phyloP scores from a whole-genome alignment of 2,113 vertebrate genomes.

The Plectropomus leopardus region DNA sequence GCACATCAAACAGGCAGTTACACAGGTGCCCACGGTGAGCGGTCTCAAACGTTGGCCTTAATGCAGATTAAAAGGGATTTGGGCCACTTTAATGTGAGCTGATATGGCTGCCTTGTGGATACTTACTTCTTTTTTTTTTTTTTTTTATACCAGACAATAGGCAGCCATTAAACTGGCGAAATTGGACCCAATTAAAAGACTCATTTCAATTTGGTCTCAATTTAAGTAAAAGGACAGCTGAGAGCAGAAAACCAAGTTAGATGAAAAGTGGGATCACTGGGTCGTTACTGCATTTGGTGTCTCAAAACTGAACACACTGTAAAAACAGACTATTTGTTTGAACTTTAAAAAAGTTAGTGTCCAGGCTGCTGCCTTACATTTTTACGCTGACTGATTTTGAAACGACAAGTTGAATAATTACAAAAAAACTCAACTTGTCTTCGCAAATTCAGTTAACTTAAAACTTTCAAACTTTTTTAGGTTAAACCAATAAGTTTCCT shows the following conservation, averaged over 20 bases:
- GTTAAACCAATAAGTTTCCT: too few relatives aligned
- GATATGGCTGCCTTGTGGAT: conserved; percentile 48
- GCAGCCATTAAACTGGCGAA: conserved; percentile 32
- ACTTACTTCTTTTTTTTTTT: conserved; percentile 42
- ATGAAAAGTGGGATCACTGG: conserved; percentile 43
- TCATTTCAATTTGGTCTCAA: conserved; percentile 54
- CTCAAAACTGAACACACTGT: too few relatives aligned
- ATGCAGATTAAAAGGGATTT: conserved; percentile 66
- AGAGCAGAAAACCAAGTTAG: conserved; percentile 28
- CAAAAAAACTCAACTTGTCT: too few relatives aligned
- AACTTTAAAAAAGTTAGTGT: too few relatives aligned
- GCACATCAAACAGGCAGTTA: conserved; percentile 34
- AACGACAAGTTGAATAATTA: too few relatives aligned
- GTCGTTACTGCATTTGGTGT: not conserved
- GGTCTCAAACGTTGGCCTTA: conserved; percentile 19
- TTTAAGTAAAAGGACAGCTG: conserved; percentile 53
- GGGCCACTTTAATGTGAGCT: conserved; percentile 45
- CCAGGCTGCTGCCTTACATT: too few relatives aligned
- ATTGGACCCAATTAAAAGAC: conserved; percentile 68
- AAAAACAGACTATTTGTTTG: too few relatives aligned
- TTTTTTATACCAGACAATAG: conserved; percentile 55
- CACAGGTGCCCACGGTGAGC: conserved; percentile 28
- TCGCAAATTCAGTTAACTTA: too few relatives aligned
- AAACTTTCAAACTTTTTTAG: too few relatives aligned
- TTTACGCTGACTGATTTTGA: too few relatives aligned